Base-by-base conservation (phyloP, 2,113 vertebrate species). In the Caranx melampygus region DNA sequence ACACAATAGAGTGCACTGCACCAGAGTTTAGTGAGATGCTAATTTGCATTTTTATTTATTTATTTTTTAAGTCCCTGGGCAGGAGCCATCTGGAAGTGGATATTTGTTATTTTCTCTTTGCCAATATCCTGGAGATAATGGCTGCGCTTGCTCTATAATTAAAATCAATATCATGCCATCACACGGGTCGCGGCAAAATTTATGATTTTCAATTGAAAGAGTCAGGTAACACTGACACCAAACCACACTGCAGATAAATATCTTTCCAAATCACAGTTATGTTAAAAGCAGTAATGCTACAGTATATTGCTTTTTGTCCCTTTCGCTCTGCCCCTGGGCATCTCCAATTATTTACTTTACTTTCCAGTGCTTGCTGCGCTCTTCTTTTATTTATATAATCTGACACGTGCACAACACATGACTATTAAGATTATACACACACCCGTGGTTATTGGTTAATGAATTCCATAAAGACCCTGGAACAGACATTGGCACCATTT, bases 61-160 rank as follows among this genome's bases (percentile, higher is more conserved):
- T 75, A 11, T 54, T 73, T 47, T 64, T 74, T 79, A 42, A 42
- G 72, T 89, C 82, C 52, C 79, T 79, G 61, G 51, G 65, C 78
- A 74, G 3, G 66, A 86, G 69, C 82, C 87, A 91, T 89, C 79
- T 91, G 92, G 87, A 88, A 60, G 14, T 58, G 68, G 72, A 58
- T 72, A 80, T 83, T 67, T 79, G 70, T 70, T 74, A 64, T 79
- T 73, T 89, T 83, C 33, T 81, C 74, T 75, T 77, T 78, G 83
- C 90, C 85, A 84, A 62, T 79, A 72, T 75, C 40, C 59, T 59
- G 37, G 0, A 47, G 76, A 64, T 87, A 84, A 87, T 75, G 2
- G 65, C 62, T 40, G 21, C 11, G 26, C 63, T 84, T 66, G 54
- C 34, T 54, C 59, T 73, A 47, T 72, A 81, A 86, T 87, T 83